Evolutionary conservation across 2,113 vertebrate genomes (phyloP).

Genomic region (Xiphorhynchus elegans): DNA sequence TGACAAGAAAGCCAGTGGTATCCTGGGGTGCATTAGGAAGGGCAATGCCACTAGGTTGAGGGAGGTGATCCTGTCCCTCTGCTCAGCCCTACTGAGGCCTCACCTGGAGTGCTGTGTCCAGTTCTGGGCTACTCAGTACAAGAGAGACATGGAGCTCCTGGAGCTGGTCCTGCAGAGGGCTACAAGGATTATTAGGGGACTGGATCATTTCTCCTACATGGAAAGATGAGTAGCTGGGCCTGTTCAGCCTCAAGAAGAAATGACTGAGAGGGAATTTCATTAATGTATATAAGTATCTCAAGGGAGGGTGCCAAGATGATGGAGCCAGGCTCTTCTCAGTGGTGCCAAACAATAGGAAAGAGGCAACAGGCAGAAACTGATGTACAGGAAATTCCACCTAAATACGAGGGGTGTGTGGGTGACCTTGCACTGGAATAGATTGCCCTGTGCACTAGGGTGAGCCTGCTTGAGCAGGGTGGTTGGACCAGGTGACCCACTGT

Average conservation of each 20-base stretch:
- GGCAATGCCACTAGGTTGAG: background rate
- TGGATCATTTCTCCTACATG: background rate
- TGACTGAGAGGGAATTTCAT: background rate
- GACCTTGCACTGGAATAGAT: background rate
- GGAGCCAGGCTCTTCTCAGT: background rate
- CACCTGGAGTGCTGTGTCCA: background rate
- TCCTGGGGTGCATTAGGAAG: fast-evolving
- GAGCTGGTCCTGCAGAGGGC: background rate
- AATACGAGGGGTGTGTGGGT: background rate
- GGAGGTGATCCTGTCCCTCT: background rate
- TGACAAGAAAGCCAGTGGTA: background rate
- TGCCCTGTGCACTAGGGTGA: background rate
- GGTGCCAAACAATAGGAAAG: background rate
- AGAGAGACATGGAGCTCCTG: background rate
- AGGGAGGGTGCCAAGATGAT: background rate
- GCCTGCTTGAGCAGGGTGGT: background rate
- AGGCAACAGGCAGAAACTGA: background rate
- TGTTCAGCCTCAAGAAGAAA: background rate
- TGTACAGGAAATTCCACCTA: background rate
- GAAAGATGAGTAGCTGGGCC: background rate
- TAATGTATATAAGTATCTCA: background rate
- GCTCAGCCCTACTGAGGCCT: background rate
- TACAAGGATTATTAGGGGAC: background rate
- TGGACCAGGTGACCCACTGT: background rate
- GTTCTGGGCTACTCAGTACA: background rate